Evolutionary conservation across 2,797 vertebrate genomes (phyloP).

Genomic region (Myripristis jacobus): DNA sequence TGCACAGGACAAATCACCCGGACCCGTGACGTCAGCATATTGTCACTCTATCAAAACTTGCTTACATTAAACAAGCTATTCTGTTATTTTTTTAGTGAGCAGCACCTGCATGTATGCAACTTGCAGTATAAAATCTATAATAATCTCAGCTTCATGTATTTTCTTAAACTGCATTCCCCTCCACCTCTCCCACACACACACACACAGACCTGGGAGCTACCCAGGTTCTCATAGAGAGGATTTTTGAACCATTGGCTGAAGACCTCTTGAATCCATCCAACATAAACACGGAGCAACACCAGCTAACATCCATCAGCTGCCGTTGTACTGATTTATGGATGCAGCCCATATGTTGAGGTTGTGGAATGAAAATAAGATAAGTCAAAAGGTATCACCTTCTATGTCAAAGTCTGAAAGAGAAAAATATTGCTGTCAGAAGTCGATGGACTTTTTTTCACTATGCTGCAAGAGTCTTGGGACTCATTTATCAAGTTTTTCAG

Average conservation of each 20-base stretch:
- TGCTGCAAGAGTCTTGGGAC: neutral
- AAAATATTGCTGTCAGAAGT: neutral
- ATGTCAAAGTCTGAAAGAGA: constrained; percentile 5
- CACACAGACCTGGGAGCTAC: constrained; percentile 3
- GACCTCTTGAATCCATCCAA: neutral
- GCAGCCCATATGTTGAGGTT: neutral
- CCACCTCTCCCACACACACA: no score
- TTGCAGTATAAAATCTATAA: no score
- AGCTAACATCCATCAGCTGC: constrained; percentile 17
- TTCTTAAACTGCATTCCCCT: no score
- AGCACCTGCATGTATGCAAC: no score
- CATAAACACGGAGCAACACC: constrained; percentile 13
- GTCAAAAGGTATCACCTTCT: neutral
- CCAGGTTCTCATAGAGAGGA: neutral
- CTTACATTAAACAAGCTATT: neutral
- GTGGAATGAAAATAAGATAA: neutral
- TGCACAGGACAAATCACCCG: constrained; percentile 26
- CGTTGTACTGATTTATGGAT: neutral
- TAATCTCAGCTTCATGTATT: no score
- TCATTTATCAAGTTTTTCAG: neutral
- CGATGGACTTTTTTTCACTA: neutral
- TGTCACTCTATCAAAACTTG: neutral
- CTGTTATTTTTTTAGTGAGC: no score
- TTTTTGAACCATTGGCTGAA: neutral
- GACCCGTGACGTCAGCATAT: neutral